Percentiles rank a stretch among this genome's conserved stretches.
Evolutionary conservation across 2,113 vertebrate species (phyloP).

Genomic region (Cygnus buccinator): DNA sequence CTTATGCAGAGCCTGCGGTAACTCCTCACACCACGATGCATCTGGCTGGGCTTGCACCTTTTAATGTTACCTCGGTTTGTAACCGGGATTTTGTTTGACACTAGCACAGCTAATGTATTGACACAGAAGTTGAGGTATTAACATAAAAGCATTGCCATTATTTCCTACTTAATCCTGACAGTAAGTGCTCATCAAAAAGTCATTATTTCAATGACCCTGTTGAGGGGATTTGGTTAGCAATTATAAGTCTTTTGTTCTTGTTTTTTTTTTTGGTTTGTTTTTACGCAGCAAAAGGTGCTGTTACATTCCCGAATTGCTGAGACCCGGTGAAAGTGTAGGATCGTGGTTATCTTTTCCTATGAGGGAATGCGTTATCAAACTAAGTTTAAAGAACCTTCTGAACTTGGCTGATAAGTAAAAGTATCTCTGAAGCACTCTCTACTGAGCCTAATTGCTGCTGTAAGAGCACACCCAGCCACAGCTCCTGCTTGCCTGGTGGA

Average conservation of each 20-base stretch:
- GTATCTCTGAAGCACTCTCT: slow-evolving; percentile 54
- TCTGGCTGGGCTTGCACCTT: not conserved
- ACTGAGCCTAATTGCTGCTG: slow-evolving; percentile 52
- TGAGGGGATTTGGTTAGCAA: not conserved
- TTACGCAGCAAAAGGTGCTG: not conserved
- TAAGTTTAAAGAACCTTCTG: slow-evolving; percentile 39
- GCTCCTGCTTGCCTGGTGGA: not conserved
- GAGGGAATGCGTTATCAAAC: slow-evolving; percentile 46
- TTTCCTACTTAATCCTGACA: slow-evolving; percentile 13
- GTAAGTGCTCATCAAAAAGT: not conserved
- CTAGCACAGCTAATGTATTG: not conserved
- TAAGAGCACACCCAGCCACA: not conserved
- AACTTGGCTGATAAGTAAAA: slow-evolving; percentile 54
- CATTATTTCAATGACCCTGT: not conserved
- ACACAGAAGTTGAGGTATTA: not conserved
- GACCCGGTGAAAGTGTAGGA: not conserved
- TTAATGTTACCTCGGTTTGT: not conserved
- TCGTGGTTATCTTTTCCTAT: slow-evolving; percentile 40
- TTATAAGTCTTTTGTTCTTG: not conserved
- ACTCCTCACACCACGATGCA: not conserved
- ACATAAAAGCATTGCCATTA: not conserved
- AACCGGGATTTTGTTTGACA: not conserved
- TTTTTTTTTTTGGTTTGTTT: not conserved
- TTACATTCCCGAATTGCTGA: slow-evolving; percentile 36
- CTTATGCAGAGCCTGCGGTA: accelerated